These are phyloP conservation scores for Acinonyx jubatus DNA, from an alignment of 2,113 vertebrate genomes.

Conservation along the genomic window DNA sequence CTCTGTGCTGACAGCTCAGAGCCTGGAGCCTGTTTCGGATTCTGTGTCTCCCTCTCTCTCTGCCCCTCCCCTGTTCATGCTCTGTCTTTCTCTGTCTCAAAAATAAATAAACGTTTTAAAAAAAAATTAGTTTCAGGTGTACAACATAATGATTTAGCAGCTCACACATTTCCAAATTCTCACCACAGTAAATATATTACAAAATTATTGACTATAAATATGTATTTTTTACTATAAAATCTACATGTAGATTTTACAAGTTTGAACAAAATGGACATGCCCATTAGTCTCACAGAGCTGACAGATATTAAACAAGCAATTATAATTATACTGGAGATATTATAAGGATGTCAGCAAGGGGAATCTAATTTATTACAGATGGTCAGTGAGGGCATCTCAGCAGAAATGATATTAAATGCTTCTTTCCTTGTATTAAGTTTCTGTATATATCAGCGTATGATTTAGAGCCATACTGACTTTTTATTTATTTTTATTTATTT, in stretches of 20 bases:
- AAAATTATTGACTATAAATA: neutral
- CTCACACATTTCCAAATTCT: neutral
- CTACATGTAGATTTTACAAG: neutral
- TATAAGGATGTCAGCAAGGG: neutral
- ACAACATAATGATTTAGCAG: neutral
- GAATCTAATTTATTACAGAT: neutral
- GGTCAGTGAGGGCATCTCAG: neutral
- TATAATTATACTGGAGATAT: neutral
- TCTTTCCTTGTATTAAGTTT: neutral
- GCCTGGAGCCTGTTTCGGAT: too few species aligned
- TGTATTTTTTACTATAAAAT: neutral
- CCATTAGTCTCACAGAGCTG: neutral
- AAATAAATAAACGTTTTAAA: too few species aligned
- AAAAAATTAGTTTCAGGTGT: neutral
- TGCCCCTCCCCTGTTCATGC: too few species aligned
- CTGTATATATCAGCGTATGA: neutral
- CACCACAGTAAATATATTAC: neutral
- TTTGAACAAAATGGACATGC: neutral
- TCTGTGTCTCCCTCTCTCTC: too few species aligned
- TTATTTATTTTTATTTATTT: too few species aligned
- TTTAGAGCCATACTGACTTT: neutral
- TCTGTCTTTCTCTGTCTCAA: too few species aligned
- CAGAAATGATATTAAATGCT: neutral
- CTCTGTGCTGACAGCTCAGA: too few species aligned
- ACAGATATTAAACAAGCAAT: neutral